Evolutionary conservation across 2,113 vertebrate species (phyloP).

Genomic region (Ancistrus triradiatus): DNA sequence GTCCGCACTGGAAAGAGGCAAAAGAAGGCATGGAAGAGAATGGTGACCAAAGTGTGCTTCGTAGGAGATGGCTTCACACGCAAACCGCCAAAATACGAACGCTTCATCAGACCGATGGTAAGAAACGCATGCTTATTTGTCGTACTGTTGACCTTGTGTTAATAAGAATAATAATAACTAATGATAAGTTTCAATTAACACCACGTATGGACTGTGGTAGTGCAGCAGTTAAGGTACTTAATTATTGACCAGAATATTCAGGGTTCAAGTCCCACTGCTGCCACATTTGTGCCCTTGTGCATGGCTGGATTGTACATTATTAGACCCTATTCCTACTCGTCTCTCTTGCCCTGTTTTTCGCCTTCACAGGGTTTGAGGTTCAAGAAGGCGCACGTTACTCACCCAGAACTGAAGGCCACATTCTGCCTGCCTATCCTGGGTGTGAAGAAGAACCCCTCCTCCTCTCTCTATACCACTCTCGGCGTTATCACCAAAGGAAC

Average conservation of each 20-base stretch:
- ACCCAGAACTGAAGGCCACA: conserved; percentile 96
- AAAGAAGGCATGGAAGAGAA: conserved; percentile 98
- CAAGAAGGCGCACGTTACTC: conserved; percentile 95
- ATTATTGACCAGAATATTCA: too few relatives aligned
- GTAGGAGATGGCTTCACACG: conserved; percentile 96
- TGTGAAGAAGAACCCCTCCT: conserved; percentile 98
- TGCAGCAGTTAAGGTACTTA: too few relatives aligned
- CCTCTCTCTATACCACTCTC: conserved; percentile 86
- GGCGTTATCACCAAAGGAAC: conserved; percentile 99
- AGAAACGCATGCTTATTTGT: conserved; percentile 11
- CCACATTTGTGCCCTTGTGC: too few relatives aligned
- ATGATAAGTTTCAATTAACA: too few relatives aligned
- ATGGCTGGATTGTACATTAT: too few relatives aligned
- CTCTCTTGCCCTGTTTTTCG: not conserved
- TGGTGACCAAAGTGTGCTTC: conserved; percentile 98
- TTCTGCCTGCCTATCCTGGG: conserved; percentile 95
- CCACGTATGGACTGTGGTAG: too few relatives aligned
- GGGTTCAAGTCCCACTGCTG: too few relatives aligned
- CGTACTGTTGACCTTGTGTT: too few relatives aligned
- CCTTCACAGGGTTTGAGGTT: conserved; percentile 84
- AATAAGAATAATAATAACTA: too few relatives aligned
- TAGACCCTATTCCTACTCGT: too few relatives aligned
- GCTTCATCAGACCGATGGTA: conserved; percentile 98
- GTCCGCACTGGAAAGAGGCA: conserved; percentile 93
- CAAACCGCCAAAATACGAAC: conserved; percentile 95